phyloP scores from a whole-genome alignment of 2,888 invertebrate genomes.

The Romanomermis culicivorax region DNA sequence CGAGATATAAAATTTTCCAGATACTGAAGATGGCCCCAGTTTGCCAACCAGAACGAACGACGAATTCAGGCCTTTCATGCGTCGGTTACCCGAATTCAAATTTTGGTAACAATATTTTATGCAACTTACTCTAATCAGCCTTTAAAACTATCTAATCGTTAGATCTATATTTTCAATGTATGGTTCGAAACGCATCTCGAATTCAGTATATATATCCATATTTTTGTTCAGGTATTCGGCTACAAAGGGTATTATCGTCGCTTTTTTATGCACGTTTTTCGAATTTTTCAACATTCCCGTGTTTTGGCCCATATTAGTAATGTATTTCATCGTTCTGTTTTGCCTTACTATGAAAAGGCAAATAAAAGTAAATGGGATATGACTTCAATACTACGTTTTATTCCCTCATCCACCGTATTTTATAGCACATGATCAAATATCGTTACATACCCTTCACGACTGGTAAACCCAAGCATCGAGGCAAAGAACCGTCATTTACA shows the following conservation, averaged over 20 bases:
- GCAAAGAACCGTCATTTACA: slow-evolving; percentile 28
- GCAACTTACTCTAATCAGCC: too few species aligned
- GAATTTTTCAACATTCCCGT: slow-evolving; percentile 97
- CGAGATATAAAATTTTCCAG: too few species aligned
- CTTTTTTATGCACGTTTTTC: slow-evolving; percentile 76
- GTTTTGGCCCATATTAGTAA: slow-evolving; percentile 98
- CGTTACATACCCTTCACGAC: slow-evolving; percentile 94
- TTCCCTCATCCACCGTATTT: not conserved
- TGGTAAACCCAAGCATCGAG: slow-evolving; percentile 77
- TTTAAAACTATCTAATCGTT: too few species aligned
- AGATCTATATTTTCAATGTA: too few species aligned
- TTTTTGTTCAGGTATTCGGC: slow-evolving; percentile 49
- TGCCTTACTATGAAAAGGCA: slow-evolving; percentile 99
- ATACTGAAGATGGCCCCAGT: slow-evolving; percentile 47
- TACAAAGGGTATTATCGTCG: slow-evolving; percentile 73
- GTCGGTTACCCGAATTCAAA: slow-evolving; percentile 90
- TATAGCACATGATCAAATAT: slow-evolving; percentile 98
- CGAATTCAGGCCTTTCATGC: slow-evolving; percentile 92
- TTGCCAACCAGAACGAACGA: slow-evolving; percentile 82
- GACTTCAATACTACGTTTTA: not conserved
- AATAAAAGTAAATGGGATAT: slow-evolving; percentile 54
- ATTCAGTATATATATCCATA: not conserved
- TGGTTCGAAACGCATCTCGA: too few species aligned
- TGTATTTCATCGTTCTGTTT: slow-evolving; percentile 96
- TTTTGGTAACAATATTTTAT: too few species aligned